These are phyloP conservation scores for Spodoptera litura DNA, from an alignment of 1,140 invertebrate genomes.

Conservation along the genomic window DNA sequence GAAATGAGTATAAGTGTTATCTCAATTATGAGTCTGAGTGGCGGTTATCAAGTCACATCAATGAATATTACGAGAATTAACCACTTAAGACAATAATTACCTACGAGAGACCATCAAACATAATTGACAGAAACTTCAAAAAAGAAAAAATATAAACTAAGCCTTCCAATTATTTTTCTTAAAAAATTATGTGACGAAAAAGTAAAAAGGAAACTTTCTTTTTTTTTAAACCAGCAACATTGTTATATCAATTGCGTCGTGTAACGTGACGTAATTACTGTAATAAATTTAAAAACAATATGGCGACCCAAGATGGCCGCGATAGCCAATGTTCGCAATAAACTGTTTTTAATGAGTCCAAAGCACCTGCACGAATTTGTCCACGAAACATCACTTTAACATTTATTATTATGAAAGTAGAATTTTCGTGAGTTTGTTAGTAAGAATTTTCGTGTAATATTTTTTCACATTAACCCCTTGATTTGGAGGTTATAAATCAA, in stretches of 20 bases:
- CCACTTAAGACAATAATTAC: constrained; percentile 6
- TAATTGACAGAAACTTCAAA: constrained; percentile 9
- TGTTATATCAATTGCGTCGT: constrained; percentile 54
- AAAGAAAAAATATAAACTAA: too few species aligned
- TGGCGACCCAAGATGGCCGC: constrained; percentile 70
- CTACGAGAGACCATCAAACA: neutral
- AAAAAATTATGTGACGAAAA: neutral
- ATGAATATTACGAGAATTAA: constrained; percentile 17
- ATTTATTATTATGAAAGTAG: constrained; percentile 36
- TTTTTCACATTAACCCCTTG: neutral
- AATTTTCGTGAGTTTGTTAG: constrained; percentile 32
- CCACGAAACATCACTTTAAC: constrained; percentile 53
- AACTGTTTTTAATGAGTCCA: constrained; percentile 73
- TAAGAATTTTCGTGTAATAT: neutral
- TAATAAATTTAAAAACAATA: constrained; percentile 81
- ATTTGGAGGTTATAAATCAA: constrained; percentile 25
- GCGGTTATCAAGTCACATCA: neutral
- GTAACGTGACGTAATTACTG: constrained; percentile 72
- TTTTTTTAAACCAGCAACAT: constrained; percentile 30
- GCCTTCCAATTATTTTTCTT: neutral
- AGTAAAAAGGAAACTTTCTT: neutral
- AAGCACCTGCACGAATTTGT: constrained; percentile 76
- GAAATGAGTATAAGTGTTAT: neutral
- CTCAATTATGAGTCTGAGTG: neutral
- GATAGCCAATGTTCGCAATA: constrained; percentile 66